A percentile compares a stretch with the other conserved stretches of the same genome.
phyloP scores from a whole-genome alignment of 1,140 invertebrate species.

The Helicoverpa armigera region DNA sequence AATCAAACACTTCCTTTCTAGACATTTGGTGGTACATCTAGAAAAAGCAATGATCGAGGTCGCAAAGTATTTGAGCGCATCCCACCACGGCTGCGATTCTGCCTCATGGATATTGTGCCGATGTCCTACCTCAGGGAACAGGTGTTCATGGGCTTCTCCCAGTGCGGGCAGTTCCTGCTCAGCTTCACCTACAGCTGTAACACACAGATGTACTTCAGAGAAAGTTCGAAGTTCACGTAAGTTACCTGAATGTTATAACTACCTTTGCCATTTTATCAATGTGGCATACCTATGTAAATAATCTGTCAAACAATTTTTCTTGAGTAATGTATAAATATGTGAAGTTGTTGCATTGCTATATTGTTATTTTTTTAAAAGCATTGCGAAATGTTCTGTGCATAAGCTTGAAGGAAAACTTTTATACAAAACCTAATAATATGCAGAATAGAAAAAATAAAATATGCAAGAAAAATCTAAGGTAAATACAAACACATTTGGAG shows the following conservation, averaged over 20 bases:
- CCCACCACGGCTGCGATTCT: slow-evolving; percentile 88
- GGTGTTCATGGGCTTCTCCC: slow-evolving; percentile 97
- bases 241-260: slow-evolving; percentile 50
- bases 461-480: no score
- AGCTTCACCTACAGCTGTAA: slow-evolving; percentile 90
- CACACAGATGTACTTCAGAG: slow-evolving; percentile 75
- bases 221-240: slow-evolving; percentile 84
- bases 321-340: no score
- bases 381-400: no score
- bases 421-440: no score
- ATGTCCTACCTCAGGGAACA: slow-evolving; percentile 87
- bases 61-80: slow-evolving; percentile 87
- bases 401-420: no score
- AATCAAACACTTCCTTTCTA: slow-evolving; percentile 56
- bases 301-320: no score
- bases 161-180: slow-evolving; percentile 96
- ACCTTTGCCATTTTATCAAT: background rate
- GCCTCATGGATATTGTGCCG: slow-evolving; percentile 88
- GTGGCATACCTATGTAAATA: background rate
- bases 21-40: slow-evolving; percentile 80
- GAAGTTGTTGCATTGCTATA: no score
- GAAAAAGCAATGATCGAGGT: slow-evolving; percentile 71
- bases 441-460: no score
- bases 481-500: no score
- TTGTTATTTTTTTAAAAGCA: no score